phyloP scores from a whole-genome alignment of 2,113 vertebrate genomes.

The Toxotes jaculatrix region DNA sequence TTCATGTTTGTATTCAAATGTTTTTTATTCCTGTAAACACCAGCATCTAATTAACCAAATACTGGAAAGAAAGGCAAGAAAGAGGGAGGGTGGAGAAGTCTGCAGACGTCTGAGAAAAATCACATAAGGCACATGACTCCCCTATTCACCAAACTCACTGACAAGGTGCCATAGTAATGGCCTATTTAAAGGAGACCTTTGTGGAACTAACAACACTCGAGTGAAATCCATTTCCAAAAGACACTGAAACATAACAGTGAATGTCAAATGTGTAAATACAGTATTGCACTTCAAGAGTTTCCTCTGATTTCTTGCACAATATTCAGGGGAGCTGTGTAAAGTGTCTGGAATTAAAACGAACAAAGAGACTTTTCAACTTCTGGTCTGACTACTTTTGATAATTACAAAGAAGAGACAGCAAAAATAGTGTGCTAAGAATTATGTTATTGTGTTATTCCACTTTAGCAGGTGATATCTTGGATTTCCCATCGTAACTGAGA shows the following conservation, averaged over 20 bases:
- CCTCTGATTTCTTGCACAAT: slow-evolving; percentile 1
- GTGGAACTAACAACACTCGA: slow-evolving; percentile 1
- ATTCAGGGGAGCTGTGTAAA: not conserved
- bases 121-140: slow-evolving; percentile 78
- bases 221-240: slow-evolving; percentile 16
- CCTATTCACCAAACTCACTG: not conserved
- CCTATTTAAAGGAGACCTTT: not conserved
- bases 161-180: slow-evolving; percentile 34
- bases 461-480: not conserved
- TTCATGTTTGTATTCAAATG: slow-evolving; percentile 59
- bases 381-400: not conserved
- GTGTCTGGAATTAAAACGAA: not conserved
- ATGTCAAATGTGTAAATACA: slow-evolving; percentile 35
- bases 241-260: slow-evolving; percentile 15
- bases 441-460: not conserved
- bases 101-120: slow-evolving; percentile 48
- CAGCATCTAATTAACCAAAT: slow-evolving; percentile 57
- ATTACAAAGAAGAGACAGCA: not conserved
- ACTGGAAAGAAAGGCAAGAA: slow-evolving; percentile 65
- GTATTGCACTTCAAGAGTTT: slow-evolving; percentile 59
- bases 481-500: not conserved
- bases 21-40: slow-evolving; percentile 78
- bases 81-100: slow-evolving; percentile 11
- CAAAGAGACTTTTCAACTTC: not conserved
- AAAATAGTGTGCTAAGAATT: not conserved